Evolutionary conservation across 2,888 invertebrate species (phyloP).

Genomic region (Agonopterix heracliana): DNA sequence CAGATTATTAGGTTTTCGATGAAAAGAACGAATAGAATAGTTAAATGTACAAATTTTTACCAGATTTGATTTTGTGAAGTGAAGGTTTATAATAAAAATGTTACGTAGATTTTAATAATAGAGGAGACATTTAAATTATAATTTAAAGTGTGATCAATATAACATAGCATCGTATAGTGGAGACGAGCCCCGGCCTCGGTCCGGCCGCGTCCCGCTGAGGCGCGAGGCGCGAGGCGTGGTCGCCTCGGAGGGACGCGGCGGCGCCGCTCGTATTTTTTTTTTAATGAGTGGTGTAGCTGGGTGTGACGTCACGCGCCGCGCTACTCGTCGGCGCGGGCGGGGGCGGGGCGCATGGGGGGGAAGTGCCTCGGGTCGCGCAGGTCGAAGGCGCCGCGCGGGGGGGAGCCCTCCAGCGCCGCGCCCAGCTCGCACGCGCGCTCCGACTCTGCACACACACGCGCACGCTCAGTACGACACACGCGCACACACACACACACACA

Average conservation of each 20-base stretch:
- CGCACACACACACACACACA: not conserved
- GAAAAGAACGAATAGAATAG: too few species aligned
- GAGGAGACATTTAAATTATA: too few species aligned
- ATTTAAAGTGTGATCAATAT: too few species aligned
- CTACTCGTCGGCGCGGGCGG: not conserved
- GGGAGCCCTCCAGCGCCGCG: conserved; percentile 79
- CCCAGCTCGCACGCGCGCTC: conserved; percentile 85
- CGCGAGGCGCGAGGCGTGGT: conserved; percentile 85
- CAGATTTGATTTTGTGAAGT: too few species aligned
- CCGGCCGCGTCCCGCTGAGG: conserved; percentile 86
- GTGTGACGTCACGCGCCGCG: too few species aligned
- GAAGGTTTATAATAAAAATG: too few species aligned
- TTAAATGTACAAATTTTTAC: too few species aligned
- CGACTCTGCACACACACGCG: conserved; percentile 72
- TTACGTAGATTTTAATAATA: too few species aligned
- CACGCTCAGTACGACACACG: conserved; percentile 4
- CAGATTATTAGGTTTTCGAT: too few species aligned
- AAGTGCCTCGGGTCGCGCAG: conserved; percentile 90
- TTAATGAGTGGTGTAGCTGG: too few species aligned
- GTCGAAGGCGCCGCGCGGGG: conserved; percentile 82
- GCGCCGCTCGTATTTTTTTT: conserved; percentile 44
- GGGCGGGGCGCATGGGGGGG: conserved; percentile 82
- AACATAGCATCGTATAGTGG: too few species aligned
- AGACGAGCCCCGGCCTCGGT: conserved; percentile 81
- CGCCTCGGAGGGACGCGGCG: conserved; percentile 53